A percentile compares a stretch with the other conserved stretches of the same genome.
Evolutionary conservation across 2,888 invertebrate species (phyloP).

Genomic region (Lochmaea capreae): DNA sequence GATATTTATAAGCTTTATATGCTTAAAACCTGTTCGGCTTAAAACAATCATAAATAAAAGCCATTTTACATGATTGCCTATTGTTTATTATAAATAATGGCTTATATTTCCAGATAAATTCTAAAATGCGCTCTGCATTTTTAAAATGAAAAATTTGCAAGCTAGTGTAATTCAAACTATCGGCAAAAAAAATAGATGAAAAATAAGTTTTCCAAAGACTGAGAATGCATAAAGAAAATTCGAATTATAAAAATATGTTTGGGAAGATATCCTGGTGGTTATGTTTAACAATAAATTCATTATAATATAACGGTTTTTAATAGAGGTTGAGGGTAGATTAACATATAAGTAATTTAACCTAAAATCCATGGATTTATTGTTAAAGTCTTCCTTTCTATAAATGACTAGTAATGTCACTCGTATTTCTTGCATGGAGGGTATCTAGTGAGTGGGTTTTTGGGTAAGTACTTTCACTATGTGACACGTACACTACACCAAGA

Average conservation of each 20-base stretch:
- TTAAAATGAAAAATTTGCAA: background rate
- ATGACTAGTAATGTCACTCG: background rate
- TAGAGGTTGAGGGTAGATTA: too few relatives aligned
- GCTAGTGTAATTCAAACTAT: background rate
- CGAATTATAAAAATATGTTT: constrained; percentile 6
- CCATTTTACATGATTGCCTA: background rate
- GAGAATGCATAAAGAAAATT: constrained; percentile 26
- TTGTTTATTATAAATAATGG: background rate
- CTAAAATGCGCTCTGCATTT: background rate
- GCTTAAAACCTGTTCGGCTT: background rate
- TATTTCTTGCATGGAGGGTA: constrained; percentile 34
- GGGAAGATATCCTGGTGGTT: too few relatives aligned
- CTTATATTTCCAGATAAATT: constrained; percentile 1
- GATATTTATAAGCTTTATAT: background rate
- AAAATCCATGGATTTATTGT: constrained; percentile 4
- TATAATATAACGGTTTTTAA: too few relatives aligned
- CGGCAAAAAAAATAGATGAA: background rate
- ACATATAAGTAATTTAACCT: too few relatives aligned
- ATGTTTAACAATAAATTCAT: too few relatives aligned
- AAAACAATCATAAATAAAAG: background rate
- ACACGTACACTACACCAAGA: constrained; percentile 44
- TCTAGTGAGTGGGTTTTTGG: constrained; percentile 38
- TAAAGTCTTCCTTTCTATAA: background rate
- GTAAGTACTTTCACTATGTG: constrained; percentile 45
- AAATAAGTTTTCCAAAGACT: constrained; percentile 41